Evolutionary conservation across 2,888 invertebrate species (phyloP), one percentile per base, ranked within the genome.

Genomic region (Lasioglossum pauxillum): DNA sequence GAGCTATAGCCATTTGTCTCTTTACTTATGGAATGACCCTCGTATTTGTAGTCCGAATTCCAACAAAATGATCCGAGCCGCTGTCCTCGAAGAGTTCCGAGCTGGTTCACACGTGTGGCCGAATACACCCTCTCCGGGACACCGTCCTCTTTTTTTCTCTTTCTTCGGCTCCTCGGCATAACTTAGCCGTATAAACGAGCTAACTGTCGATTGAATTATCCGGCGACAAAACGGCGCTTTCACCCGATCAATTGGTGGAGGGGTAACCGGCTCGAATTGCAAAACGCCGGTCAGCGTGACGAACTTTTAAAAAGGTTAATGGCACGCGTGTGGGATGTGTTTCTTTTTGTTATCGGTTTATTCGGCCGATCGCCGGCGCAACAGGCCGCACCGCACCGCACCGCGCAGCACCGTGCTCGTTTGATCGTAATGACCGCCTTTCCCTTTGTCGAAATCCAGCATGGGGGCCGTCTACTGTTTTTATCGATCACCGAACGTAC

Each of bases 361-460:
- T 88, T 89, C 78, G 80, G 46, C 38, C 67, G 81, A 72, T 72
- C 60, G 71, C 23, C 73, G 72, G 53, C 5, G 31, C 31, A 67
- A 35, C 67, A n/a, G 44, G 12, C 44, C 41, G 41, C 41, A 10
- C 41, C 41, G 41, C 41, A 10, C 41, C 41, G 10, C 41, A 41
- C 41, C 46, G 46, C 41, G 38, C 67, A 19, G 74, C 77, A 69
- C 69, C 60, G 38, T 44, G 69, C 60, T 31, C 75, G 69, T 88
- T 88, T 75, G 72, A 90, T 90, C 82, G 60, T 44, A 82, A 74
- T 81, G 83, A 84, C 83, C 86, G 81, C 84, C 88, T 90, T 90
- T 86, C 80, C 72, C 80, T 75, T 53, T 35, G 74, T 82, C 67
- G 46, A 75, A 89, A 85, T 83, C 73, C 67, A 57, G 80, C 38